Evolutionary conservation across 2,113 vertebrate genomes (phyloP).

Genomic region (Sinocyclocheilus rhinocerous): DNA sequence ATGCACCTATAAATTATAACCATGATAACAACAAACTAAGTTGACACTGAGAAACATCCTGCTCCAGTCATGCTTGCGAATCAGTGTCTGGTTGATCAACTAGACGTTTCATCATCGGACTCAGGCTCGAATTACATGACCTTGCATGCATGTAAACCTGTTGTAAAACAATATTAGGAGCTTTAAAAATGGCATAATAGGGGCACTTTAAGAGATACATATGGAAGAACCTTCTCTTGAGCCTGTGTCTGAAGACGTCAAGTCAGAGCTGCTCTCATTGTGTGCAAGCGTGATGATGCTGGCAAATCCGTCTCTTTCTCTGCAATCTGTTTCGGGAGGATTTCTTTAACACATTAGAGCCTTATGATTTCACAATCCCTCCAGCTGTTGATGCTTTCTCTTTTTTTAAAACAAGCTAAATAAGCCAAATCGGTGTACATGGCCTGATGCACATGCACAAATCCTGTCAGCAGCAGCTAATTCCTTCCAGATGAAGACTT

Average conservation of each 20-base stretch:
- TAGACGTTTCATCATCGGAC: too few species aligned
- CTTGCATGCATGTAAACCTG: too few species aligned
- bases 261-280: neutral
- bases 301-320: conserved; percentile 37
- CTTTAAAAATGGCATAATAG: too few species aligned
- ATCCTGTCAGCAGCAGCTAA: conserved; percentile 49
- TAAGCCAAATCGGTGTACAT: conserved; percentile 28
- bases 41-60: too few species aligned
- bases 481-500: conserved; percentile 41
- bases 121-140: too few species aligned
- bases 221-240: conserved; percentile 27
- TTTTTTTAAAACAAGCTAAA: conserved; percentile 25
- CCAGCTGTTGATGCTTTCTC: conserved; percentile 43
- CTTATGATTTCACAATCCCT: conserved; percentile 43
- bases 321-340: conserved; percentile 43
- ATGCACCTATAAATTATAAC: too few species aligned
- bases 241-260: neutral
- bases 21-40: too few species aligned
- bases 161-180: too few species aligned
- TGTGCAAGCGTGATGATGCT: conserved; percentile 20
- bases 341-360: conserved; percentile 48
- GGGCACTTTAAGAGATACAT: neutral
- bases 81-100: too few species aligned
- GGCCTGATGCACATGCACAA: conserved; percentile 31
- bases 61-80: too few species aligned